A percentile compares a stretch with the other conserved stretches of the same genome.
Evolutionary conservation across 2,888 invertebrate genomes (phyloP).

Genomic region (Pandemis corylana): DNA sequence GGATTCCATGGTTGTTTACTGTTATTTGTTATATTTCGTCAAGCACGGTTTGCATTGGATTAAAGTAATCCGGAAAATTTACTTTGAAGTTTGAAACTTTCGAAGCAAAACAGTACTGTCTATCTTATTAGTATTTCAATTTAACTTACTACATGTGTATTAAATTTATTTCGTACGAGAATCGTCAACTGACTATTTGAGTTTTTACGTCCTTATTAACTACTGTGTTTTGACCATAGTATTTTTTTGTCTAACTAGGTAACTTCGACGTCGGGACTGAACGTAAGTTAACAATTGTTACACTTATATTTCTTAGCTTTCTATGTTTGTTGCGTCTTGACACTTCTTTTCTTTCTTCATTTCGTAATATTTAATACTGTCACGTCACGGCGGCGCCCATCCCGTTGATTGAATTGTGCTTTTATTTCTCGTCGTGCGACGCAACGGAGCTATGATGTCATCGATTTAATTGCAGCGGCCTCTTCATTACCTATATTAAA

Average conservation of each 20-base stretch:
- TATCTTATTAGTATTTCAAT: no score
- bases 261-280: conserved; percentile 42
- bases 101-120: no score
- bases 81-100: background rate
- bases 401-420: conserved; percentile 74
- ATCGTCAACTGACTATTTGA: background rate
- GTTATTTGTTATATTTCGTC: background rate
- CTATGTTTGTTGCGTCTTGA: background rate
- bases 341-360: background rate
- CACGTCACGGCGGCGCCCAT: conserved; percentile 50
- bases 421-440: conserved; percentile 74
- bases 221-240: conserved; percentile 19
- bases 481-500: conserved; percentile 72
- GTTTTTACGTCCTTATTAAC: background rate
- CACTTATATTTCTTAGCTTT: background rate
- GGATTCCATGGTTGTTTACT: conserved; percentile 1
- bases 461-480: conserved; percentile 77
- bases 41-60: conserved; percentile 5
- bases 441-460: conserved; percentile 75
- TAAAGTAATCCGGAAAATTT: background rate
- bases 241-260: conserved; percentile 40
- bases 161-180: background rate
- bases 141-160: background rate
- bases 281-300: conserved; percentile 38
- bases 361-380: conserved; percentile 41